phyloP scores from a whole-genome alignment of 23 tunicate genomes.

The Trididemnum nubilum region DNA sequence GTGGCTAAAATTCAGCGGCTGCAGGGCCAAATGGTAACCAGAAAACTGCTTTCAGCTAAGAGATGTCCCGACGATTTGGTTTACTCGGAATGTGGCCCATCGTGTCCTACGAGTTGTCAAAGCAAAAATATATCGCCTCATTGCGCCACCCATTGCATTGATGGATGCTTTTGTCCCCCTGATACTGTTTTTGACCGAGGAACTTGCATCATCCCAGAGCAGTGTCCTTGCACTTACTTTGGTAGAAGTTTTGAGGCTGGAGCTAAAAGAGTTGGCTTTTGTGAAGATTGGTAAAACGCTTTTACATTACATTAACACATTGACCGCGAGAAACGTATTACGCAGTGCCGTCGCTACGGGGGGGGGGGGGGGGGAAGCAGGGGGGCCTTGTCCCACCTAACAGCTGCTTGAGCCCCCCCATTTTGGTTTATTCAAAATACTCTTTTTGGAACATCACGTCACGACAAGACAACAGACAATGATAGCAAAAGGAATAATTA shows the following conservation, averaged over 20 bases:
- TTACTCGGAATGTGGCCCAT: constrained; percentile 71
- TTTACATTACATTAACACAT: no score
- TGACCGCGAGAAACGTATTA: no score
- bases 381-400: no score
- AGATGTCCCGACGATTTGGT: constrained; percentile 64
- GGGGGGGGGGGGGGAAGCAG: no score
- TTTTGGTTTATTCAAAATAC: not conserved
- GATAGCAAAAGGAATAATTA: no score
- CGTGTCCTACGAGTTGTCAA: constrained; percentile 73
- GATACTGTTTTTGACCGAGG: constrained; percentile 72
- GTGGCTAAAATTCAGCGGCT: no score
- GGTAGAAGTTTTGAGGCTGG: constrained; percentile 56
- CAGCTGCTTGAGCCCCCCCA: no score
- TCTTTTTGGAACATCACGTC: no score
- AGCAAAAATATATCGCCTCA: constrained; percentile 47
- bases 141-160: constrained; percentile 63
- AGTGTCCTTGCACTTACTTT: constrained; percentile 72
- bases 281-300: constrained; percentile 66
- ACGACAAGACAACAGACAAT: no score
- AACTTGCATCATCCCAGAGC: constrained; percentile 53
- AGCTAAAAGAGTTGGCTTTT: constrained; percentile 28
- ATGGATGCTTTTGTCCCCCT: constrained; percentile 87
- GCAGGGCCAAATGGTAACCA: no score
- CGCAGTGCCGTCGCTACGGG: no score
- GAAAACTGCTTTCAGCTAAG: no score